Percentiles rank a stretch among this genome's conserved stretches.
phyloP scores from a whole-genome alignment of 2,113 vertebrate genomes.

The Nettapus auritus region DNA sequence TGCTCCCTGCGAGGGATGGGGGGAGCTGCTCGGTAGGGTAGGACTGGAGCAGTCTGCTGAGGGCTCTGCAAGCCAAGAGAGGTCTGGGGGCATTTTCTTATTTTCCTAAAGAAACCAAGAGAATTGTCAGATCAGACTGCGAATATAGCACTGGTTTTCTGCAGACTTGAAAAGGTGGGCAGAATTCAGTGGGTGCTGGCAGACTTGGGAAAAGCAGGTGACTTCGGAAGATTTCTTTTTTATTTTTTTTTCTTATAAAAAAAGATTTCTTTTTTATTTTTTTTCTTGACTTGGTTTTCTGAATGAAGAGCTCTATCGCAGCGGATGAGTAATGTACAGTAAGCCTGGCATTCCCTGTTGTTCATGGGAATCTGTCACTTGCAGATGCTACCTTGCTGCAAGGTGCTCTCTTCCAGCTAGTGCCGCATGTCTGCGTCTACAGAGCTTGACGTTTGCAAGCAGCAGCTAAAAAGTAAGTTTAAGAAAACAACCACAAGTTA shows the following conservation, averaged over 20 bases:
- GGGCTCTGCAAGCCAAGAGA: neutral
- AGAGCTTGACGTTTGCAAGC: neutral
- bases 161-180: neutral
- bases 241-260: too few species aligned
- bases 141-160: neutral
- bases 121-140: neutral
- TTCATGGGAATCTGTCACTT: accelerated
- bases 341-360: neutral
- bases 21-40: neutral
- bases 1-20: neutral
- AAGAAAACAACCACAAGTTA: neutral
- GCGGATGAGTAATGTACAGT: neutral
- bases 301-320: neutral
- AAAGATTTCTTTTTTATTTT: neutral
- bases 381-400: neutral
- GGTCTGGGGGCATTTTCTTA: neutral
- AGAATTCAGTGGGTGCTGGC: neutral
- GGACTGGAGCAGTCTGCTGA: neutral
- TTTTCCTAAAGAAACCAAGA: neutral
- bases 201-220: neutral
- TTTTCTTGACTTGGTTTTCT: neutral
- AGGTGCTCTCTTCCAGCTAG: neutral
- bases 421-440: neutral
- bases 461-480: neutral
- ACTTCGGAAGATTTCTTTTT: neutral